Evolutionary conservation across 2,888 invertebrate genomes (phyloP).

Genomic region (Cryptus armator): DNA sequence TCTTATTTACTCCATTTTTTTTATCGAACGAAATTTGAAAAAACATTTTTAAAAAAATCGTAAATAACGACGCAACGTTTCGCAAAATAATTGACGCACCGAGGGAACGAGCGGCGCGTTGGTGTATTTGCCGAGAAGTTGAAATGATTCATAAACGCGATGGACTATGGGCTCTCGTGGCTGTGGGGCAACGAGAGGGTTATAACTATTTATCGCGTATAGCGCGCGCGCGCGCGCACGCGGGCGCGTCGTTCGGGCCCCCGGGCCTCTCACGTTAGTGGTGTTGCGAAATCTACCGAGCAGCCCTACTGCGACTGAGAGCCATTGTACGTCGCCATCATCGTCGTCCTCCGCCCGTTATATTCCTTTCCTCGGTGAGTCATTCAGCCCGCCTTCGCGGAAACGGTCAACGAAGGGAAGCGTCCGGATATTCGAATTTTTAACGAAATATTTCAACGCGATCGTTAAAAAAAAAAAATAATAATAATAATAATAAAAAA

Average conservation of each 20-base stretch:
- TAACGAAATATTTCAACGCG: neutral
- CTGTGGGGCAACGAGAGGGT: constrained; percentile 40
- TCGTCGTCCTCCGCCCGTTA: constrained; percentile 25
- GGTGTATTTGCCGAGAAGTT: neutral
- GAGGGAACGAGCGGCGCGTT: neutral
- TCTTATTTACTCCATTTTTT: neutral
- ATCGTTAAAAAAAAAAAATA: neutral
- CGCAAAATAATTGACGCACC: constrained; percentile 4
- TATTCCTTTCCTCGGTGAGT: constrained; percentile 40
- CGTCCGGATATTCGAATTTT: neutral
- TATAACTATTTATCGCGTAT: constrained; percentile 50
- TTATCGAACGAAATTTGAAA: neutral
- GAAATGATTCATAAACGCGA: constrained; percentile 53
- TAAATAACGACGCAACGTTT: neutral
- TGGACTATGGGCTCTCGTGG: constrained; percentile 40
- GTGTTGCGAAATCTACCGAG: constrained; percentile 57
- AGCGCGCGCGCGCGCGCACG: constrained; percentile 54
- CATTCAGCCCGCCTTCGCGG: constrained; percentile 50
- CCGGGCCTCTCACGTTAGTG: constrained; percentile 10
- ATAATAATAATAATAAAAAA: no score
- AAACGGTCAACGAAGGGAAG: constrained; percentile 7
- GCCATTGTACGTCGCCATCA: constrained; percentile 38
- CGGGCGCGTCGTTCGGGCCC: constrained; percentile 37
- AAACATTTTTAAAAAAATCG: neutral
- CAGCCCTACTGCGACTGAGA: constrained; percentile 11